Percentiles rank a stretch among this genome's conserved stretches.
Conservation (phyloP, 2,797 vertebrate genomes). For the Fringilla coelebs region DNA sequence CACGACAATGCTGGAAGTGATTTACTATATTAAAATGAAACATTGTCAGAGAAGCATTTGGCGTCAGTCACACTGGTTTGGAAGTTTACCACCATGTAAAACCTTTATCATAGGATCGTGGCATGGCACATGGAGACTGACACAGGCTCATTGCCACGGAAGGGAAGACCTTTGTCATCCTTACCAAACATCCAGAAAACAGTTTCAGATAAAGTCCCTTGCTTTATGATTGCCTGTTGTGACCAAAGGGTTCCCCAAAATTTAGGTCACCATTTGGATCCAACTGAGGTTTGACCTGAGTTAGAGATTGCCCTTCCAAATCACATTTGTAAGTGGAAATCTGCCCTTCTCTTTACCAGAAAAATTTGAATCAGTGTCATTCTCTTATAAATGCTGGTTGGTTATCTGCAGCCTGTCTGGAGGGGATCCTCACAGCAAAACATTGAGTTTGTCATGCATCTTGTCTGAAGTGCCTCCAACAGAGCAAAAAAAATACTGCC, state of each 20-base stretch:
- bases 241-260: not conserved
- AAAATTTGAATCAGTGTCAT: not conserved
- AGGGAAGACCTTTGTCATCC: not conserved
- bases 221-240: not conserved
- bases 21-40: slow-evolving; percentile 13
- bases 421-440: not conserved
- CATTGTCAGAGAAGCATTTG: not conserved
- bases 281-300: not conserved
- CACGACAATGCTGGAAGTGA: slow-evolving; percentile 3
- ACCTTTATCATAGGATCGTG: not conserved
- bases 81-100: not conserved
- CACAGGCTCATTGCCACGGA: not conserved
- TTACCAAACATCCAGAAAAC: not conserved
- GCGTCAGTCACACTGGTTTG: not conserved
- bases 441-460: not conserved
- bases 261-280: not conserved
- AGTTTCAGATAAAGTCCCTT: not conserved
- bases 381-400: not conserved
- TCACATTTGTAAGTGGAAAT: not conserved
- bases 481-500: not conserved
- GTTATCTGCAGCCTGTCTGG: not conserved
- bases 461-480: not conserved
- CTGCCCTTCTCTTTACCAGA: not conserved
- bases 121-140: not conserved
- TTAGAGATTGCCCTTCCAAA: not conserved